phyloP scores from a whole-genome alignment of 2,888 invertebrate species.

The Phasia obesa region DNA sequence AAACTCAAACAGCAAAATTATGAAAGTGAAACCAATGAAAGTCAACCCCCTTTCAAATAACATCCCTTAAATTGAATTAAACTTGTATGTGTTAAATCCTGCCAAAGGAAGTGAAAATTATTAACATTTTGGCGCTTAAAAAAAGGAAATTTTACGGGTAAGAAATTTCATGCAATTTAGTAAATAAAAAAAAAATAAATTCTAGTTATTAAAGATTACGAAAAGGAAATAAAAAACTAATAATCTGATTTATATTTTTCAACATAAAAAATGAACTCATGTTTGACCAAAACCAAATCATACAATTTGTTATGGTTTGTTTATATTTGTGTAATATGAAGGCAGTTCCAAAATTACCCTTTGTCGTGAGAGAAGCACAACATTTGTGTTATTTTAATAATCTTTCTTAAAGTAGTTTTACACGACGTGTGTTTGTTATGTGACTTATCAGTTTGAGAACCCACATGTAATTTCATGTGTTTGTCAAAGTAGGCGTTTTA shows the following conservation, averaged over 20 bases:
- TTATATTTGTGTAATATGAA: slow-evolving; percentile 6
- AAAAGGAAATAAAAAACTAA: slow-evolving; percentile 25
- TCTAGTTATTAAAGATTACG: slow-evolving; percentile 53
- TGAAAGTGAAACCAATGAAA: slow-evolving; percentile 55
- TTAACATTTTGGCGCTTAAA: slow-evolving; percentile 34
- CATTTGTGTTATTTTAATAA: too few relatives aligned
- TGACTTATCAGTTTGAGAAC: too few relatives aligned
- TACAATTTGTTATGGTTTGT: slow-evolving; percentile 61
- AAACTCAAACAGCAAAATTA: slow-evolving; percentile 1
- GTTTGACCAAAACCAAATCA: slow-evolving; percentile 54
- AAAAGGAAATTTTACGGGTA: slow-evolving; percentile 2
- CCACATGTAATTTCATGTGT: too few relatives aligned
- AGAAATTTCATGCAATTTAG: slow-evolving; percentile 38
- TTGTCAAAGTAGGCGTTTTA: too few relatives aligned
- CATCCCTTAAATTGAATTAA: slow-evolving; percentile 55
- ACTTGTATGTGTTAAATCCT: slow-evolving; percentile 15
- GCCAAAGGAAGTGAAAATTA: slow-evolving; percentile 56
- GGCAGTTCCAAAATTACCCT: not conserved
- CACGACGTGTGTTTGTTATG: too few relatives aligned
- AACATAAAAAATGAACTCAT: slow-evolving; percentile 20
- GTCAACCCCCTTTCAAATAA: slow-evolving; percentile 28
- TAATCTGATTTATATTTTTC: slow-evolving; percentile 17
- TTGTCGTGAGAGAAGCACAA: too few relatives aligned
- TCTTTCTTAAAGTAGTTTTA: too few relatives aligned
- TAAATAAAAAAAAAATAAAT: slow-evolving; percentile 34